Conservation (phyloP, 2,888 invertebrate genomes). For the Pegoplata infirma region DNA sequence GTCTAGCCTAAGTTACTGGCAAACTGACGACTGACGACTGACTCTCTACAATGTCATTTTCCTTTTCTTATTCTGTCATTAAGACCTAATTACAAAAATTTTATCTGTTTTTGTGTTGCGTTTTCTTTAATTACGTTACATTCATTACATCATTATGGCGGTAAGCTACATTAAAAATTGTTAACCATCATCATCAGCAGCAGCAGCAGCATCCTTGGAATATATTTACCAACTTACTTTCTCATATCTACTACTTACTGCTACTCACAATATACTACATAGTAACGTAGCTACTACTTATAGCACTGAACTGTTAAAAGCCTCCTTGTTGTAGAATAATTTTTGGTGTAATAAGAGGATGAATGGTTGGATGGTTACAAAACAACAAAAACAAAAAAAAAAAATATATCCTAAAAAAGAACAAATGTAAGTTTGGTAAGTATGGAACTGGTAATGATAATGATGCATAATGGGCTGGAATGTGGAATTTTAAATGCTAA, state of each 20-base stretch:
- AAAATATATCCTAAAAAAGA: too few relatives aligned
- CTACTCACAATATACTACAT: too few relatives aligned
- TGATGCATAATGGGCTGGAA: neutral
- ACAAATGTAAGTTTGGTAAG: neutral
- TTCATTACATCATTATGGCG: slow-evolving; percentile 56
- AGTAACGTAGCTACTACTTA: neutral
- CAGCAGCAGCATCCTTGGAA: too few relatives aligned
- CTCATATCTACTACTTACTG: neutral
- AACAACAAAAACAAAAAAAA: neutral
- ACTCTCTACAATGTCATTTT: slow-evolving; percentile 41
- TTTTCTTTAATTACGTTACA: slow-evolving; percentile 57
- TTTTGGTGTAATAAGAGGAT: neutral
- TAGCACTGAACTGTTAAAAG: neutral
- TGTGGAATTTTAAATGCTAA: too few relatives aligned
- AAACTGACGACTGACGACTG: neutral
- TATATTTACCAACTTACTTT: too few relatives aligned
- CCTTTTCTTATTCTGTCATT: slow-evolving; percentile 59
- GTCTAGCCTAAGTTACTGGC: neutral
- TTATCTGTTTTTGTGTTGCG: slow-evolving; percentile 53
- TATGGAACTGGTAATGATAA: neutral
- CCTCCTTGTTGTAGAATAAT: neutral
- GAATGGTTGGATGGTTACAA: neutral
- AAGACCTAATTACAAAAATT: slow-evolving; percentile 64
- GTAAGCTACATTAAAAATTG: slow-evolving; percentile 46
- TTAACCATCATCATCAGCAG: slow-evolving; percentile 34